Evolutionary conservation across 2,797 vertebrate species (phyloP), one percentile per base, ranked within the genome.

Genomic region (Philypnodon macrostomus): DNA sequence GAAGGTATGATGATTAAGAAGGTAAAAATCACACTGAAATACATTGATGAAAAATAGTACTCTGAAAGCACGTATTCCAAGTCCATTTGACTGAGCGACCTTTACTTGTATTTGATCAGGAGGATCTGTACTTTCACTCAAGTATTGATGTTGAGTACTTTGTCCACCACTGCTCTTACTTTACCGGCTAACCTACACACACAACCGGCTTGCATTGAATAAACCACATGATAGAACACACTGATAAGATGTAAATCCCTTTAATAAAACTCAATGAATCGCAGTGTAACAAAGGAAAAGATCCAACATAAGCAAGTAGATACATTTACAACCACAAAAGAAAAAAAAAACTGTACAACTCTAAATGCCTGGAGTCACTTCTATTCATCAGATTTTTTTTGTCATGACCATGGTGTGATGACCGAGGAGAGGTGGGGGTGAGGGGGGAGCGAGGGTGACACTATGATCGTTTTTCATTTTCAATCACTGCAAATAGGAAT

Each of bases 261-360:
- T 95, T 94, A 94, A 93, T 94, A 93, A 93, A 94, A 93, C 85
- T 87, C 85, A 88, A 87, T 86, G 83, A 90, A 90, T 85, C 80
- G 81, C 89, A 86, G 82, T 85, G 76, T 89, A 90, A 91, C 89
- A 91, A 91, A 90, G 78, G 80, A 90, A 88, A 84, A 88, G 58
- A 84, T 72, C 79, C 80, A 88, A 85, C 70, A 83, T 75, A 83
- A 87, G 84, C 81, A 89, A 90, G 82, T 85, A 83, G 86, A 87
- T 85, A 92, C 91, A 94, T 94, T 92, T 93, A 94, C 93, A 94
- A 93, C 88, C 92, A 93, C 91, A 90, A 86, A 88, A 85, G 61
- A 87, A 88, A 85, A 86, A 70, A 83, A 86, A 70, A 83, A 80
- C 91, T 93, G 91, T 92, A 92, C 92, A 92, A 86, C 86, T 89